Evolutionary conservation across 1,140 invertebrate genomes (phyloP).

Genomic region (Ceratina calcarata): DNA sequence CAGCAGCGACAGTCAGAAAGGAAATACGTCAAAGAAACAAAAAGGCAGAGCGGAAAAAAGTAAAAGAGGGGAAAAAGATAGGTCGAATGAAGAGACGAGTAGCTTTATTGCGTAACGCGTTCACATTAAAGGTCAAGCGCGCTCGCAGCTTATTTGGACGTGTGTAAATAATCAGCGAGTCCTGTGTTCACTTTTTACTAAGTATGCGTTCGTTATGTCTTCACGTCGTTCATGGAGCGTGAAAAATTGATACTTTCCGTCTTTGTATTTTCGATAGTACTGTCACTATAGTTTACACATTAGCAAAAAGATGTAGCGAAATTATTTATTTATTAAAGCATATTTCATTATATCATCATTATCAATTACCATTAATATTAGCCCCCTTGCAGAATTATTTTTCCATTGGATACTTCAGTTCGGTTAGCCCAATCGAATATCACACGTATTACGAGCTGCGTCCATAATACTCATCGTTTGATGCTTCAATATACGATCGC

Average conservation of each 20-base stretch:
- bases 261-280: too few relatives aligned
- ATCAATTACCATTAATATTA: too few relatives aligned
- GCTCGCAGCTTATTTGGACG: neutral
- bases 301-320: too few relatives aligned
- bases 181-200: neutral
- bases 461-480: too few relatives aligned
- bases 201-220: neutral
- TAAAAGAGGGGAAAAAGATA: neutral
- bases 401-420: too few relatives aligned
- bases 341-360: too few relatives aligned
- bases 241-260: neutral
- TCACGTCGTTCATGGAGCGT: neutral
- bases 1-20: constrained; percentile 8
- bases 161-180: constrained; percentile 33
- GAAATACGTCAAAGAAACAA: constrained; percentile 7
- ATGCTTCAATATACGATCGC: too few relatives aligned
- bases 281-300: too few relatives aligned
- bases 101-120: neutral
- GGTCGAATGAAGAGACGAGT: neutral
- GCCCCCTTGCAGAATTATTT: too few relatives aligned
- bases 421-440: too few relatives aligned
- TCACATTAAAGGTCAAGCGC: neutral
- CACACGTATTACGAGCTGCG: too few relatives aligned
- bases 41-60: neutral
- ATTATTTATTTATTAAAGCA: too few relatives aligned